These are phyloP conservation scores for Thunnus maccoyii DNA, from an alignment of 2,113 vertebrate species.

Conservation along the genomic window DNA sequence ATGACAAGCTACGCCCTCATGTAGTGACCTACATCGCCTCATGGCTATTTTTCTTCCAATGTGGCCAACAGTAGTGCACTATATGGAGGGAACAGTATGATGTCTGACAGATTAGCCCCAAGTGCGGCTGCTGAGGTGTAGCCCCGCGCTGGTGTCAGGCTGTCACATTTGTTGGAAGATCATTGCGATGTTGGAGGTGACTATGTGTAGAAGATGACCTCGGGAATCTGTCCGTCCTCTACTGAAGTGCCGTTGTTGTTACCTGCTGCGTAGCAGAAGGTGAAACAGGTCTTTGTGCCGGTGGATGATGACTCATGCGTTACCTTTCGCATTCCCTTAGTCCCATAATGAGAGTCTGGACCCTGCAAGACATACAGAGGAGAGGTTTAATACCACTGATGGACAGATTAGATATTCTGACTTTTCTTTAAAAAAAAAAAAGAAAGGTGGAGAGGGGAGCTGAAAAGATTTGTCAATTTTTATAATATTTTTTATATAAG, in stretches of 20 bases:
- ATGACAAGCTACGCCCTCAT: conserved; percentile 59
- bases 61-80: conserved; percentile 58
- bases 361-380: conserved; percentile 80
- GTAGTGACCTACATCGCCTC: conserved; percentile 58
- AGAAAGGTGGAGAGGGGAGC: no score
- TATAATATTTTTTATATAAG: no score
- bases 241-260: conserved; percentile 99
- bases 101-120: conserved; percentile 72
- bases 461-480: no score
- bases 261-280: conserved; percentile 97
- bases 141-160: conserved; percentile 61
- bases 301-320: conserved; percentile 95
- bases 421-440: no score
- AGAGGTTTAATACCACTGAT: not conserved
- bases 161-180: conserved; percentile 77
- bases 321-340: conserved; percentile 97
- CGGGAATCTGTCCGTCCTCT: conserved; percentile 98
- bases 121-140: conserved; percentile 64
- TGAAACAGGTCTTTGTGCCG: conserved; percentile 96
- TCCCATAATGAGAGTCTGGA: conserved; percentile 98
- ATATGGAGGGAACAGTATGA: conserved; percentile 65
- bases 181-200: conserved; percentile 48
- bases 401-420: not conserved
- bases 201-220: conserved; percentile 99
- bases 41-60: conserved; percentile 35